phyloP scores from a whole-genome alignment of 2,888 invertebrate genomes.

The Lottia gigantea region DNA sequence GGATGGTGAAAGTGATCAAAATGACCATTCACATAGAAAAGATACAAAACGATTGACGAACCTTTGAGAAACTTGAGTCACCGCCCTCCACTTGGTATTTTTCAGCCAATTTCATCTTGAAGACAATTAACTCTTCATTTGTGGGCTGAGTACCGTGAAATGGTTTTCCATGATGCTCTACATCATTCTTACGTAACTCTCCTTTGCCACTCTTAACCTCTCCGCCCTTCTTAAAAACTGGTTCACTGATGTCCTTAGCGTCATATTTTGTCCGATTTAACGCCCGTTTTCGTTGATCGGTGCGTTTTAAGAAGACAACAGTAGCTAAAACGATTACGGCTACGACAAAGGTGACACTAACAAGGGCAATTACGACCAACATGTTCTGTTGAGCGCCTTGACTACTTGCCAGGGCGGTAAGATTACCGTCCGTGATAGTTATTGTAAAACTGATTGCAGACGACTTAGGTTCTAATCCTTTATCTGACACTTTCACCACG shows the following conservation, averaged over 20 bases:
- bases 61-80: constrained; percentile 5
- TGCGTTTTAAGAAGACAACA: not conserved
- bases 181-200: not conserved
- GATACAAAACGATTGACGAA: not conserved
- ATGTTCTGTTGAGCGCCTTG: not conserved
- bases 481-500: not conserved
- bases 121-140: constrained; percentile 1
- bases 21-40: too few relatives aligned
- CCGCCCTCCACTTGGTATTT: constrained; percentile 8
- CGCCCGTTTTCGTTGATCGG: not conserved
- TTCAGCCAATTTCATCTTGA: constrained; percentile 1
- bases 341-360: not conserved
- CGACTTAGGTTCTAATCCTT: not conserved
- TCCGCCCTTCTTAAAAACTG: not conserved
- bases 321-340: not conserved
- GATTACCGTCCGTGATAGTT: not conserved
- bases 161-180: not conserved
- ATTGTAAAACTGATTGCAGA: not conserved
- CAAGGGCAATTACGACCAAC: not conserved
- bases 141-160: not conserved
- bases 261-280: not conserved
- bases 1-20: too few relatives aligned
- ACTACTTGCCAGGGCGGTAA: not conserved
- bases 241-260: not conserved
- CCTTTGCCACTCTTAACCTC: not conserved